phyloP scores from a whole-genome alignment of 2,113 vertebrate genomes.

The Podilymbus podiceps region DNA sequence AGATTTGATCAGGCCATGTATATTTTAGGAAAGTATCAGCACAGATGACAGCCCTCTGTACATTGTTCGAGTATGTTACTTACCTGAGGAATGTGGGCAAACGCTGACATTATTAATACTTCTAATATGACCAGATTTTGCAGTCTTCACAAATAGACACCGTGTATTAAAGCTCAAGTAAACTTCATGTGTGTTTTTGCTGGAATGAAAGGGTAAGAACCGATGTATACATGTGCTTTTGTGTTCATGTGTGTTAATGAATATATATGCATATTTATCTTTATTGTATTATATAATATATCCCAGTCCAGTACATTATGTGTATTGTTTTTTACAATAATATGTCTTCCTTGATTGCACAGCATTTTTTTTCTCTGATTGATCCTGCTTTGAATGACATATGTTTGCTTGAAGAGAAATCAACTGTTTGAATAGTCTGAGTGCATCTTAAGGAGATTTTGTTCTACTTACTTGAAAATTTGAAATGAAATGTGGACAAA shows the following conservation, averaged over 20 bases:
- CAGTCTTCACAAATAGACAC: not conserved
- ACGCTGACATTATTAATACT: not conserved
- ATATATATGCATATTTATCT: not conserved
- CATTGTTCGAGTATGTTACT: not conserved
- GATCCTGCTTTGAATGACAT: not conserved
- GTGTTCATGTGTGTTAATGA: not conserved
- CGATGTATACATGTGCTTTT: not conserved
- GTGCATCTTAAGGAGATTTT: not conserved
- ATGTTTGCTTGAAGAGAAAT: not conserved
- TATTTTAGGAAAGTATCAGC: not conserved
- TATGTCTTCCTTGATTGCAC: not conserved
- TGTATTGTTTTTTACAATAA: not conserved
- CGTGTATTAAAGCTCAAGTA: not conserved
- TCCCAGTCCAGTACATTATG: not conserved
- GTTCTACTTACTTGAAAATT: accelerated
- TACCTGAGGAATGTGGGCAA: not conserved
- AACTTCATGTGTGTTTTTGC: not conserved
- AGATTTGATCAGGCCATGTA: not conserved
- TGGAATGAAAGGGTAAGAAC: not conserved
- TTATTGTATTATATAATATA: not conserved
- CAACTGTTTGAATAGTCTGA: not conserved
- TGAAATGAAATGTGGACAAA: not conserved
- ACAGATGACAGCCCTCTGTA: not conserved
- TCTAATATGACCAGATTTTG: not conserved
- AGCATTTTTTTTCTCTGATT: not conserved